phyloP scores from a whole-genome alignment of 2,888 invertebrate species.

The Digitonthophagus gazella region DNA sequence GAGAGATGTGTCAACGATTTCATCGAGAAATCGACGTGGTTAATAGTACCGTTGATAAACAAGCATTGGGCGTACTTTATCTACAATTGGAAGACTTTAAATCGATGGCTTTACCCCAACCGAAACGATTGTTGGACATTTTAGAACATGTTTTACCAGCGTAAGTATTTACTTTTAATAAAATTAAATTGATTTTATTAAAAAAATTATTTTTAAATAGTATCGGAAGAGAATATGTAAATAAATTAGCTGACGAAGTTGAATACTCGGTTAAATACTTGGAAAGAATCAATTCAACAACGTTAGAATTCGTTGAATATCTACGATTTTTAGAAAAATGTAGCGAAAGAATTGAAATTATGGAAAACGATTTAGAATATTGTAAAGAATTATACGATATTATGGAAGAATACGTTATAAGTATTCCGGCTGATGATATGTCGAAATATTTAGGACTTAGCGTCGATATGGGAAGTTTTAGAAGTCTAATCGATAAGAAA shows the following conservation, averaged over 20 bases:
- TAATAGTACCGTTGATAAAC: slow-evolving; percentile 63
- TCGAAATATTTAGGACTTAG: slow-evolving; percentile 63
- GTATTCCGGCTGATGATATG: slow-evolving; percentile 70
- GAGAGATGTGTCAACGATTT: slow-evolving; percentile 66
- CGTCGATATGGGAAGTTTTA: slow-evolving; percentile 60
- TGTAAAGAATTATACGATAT: slow-evolving; percentile 81
- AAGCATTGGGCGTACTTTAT: slow-evolving; percentile 72
- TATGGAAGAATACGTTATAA: slow-evolving; percentile 76
- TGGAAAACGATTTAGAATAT: slow-evolving; percentile 75
- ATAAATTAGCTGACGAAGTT: slow-evolving; percentile 57
- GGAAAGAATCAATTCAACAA: slow-evolving; percentile 63
- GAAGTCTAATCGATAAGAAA: slow-evolving; percentile 68
- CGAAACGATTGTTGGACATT: slow-evolving; percentile 65
- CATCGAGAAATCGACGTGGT: slow-evolving; percentile 67
- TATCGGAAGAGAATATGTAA: slow-evolving; percentile 62
- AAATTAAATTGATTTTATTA: slow-evolving; percentile 7
- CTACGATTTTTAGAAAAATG: slow-evolving; percentile 65
- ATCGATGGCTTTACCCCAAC: slow-evolving; percentile 68
- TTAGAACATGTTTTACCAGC: slow-evolving; percentile 64
- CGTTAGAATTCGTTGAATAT: slow-evolving; percentile 70
- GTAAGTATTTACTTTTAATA: slow-evolving; percentile 50
- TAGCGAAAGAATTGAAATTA: slow-evolving; percentile 59
- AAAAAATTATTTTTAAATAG: slow-evolving; percentile 45
- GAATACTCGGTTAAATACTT: slow-evolving; percentile 65
- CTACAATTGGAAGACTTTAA: slow-evolving; percentile 71